Percentiles rank a stretch among this genome's conserved stretches.
These are phyloP conservation scores for Spialia ferax DNA, from an alignment of 2,888 invertebrate species.

Conservation along the genomic window DNA sequence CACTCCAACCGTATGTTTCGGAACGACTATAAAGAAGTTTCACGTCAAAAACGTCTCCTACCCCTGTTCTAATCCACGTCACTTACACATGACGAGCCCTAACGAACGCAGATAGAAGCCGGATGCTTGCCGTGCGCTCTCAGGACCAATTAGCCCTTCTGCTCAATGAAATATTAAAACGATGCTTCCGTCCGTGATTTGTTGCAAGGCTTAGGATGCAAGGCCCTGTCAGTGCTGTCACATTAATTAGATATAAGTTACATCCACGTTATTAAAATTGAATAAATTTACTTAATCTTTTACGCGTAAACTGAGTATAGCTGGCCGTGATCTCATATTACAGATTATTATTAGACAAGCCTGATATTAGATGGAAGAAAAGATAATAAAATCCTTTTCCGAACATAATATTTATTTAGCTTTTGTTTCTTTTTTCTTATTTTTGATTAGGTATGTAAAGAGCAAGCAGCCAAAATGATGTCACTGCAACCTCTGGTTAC, in stretches of 20 bases:
- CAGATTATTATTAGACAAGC: too few relatives aligned
- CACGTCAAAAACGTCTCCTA: not conserved
- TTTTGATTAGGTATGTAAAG: too few relatives aligned
- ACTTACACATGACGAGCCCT: slow-evolving; percentile 55
- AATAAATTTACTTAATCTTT: slow-evolving; percentile 12
- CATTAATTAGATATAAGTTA: slow-evolving; percentile 25
- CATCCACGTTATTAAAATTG: slow-evolving; percentile 26
- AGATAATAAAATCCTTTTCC: too few relatives aligned
- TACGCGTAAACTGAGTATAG: not conserved
- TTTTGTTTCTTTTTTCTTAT: too few relatives aligned
- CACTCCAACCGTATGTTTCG: too few relatives aligned
- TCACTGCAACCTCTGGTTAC: too few relatives aligned
- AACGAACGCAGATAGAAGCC: slow-evolving; percentile 56
- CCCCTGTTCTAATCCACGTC: slow-evolving; percentile 32
- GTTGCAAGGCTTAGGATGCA: slow-evolving; percentile 22
- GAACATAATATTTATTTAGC: too few relatives aligned
- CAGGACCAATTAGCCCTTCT: slow-evolving; percentile 47
- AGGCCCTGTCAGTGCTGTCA: slow-evolving; percentile 17
- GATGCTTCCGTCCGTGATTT: slow-evolving; percentile 33
- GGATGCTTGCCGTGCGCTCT: slow-evolving; percentile 22
- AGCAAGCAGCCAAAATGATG: too few relatives aligned
- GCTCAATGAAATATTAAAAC: slow-evolving; percentile 37
- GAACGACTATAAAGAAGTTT: not conserved
- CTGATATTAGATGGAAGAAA: too few relatives aligned
- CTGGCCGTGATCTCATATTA: not conserved